phyloP scores from a whole-genome alignment of 2,797 vertebrate genomes.

The Typhlichthys subterraneus region DNA sequence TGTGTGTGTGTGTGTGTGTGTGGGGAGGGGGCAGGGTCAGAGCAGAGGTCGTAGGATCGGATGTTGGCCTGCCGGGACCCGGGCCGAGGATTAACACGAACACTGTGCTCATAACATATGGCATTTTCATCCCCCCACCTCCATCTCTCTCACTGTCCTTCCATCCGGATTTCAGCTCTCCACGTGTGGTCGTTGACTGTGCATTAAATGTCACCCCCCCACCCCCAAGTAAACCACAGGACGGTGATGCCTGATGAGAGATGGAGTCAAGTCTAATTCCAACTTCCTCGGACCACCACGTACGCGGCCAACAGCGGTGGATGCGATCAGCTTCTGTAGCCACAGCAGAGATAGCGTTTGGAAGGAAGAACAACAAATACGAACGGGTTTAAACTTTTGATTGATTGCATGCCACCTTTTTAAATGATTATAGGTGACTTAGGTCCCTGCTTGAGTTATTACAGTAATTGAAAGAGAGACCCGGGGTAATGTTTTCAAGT shows the following conservation, averaged over 20 bases:
- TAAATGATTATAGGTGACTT: neutral
- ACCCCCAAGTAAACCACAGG: neutral
- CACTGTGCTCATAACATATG: slow-evolving; percentile 78
- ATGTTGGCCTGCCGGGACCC: slow-evolving; percentile 71
- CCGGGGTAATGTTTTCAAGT: slow-evolving; percentile 26
- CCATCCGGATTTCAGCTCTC: slow-evolving; percentile 70
- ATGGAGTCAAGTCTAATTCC: slow-evolving; percentile 39
- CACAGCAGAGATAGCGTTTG: too few species aligned
- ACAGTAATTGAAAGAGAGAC: slow-evolving; percentile 57
- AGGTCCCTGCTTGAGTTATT: slow-evolving; percentile 48
- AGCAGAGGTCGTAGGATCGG: slow-evolving; percentile 67
- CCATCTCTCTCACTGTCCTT: slow-evolving; percentile 59
- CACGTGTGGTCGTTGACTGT: slow-evolving; percentile 78
- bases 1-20: too few species aligned
- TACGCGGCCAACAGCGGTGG: too few species aligned
- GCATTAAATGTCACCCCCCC: slow-evolving; percentile 57
- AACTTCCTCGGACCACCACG: too few species aligned
- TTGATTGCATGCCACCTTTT: neutral
- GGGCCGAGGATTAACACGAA: slow-evolving; percentile 72
- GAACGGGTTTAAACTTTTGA: slow-evolving; percentile 68
- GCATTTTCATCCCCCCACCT: slow-evolving; percentile 65
- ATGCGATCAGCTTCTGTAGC: too few species aligned
- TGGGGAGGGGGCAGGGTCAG: neutral
- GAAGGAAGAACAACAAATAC: slow-evolving; percentile 66
- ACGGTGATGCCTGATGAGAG: slow-evolving; percentile 56